A percentile compares a stretch with the other conserved stretches of the same genome.
Evolutionary conservation across 2,113 vertebrate genomes (phyloP).

Genomic region (Pollachius pollachius): DNA sequence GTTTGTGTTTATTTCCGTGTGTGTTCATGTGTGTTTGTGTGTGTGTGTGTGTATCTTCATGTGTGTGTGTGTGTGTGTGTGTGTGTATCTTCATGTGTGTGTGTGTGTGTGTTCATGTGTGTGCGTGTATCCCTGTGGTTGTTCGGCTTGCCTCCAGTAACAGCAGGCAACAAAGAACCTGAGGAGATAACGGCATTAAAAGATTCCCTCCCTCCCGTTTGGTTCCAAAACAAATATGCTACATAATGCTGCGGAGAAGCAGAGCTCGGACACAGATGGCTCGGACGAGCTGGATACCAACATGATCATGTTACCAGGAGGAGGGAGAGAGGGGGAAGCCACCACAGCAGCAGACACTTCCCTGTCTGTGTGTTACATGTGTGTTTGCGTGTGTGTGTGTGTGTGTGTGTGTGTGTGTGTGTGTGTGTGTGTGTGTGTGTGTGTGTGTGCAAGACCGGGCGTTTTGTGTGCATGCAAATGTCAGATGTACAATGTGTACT

Average conservation of each 20-base stretch:
- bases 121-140: not conserved
- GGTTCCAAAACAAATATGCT: slow-evolving; percentile 36
- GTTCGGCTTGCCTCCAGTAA: not conserved
- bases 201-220: slow-evolving; percentile 19
- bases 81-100: not conserved
- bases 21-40: not conserved
- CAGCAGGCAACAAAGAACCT: slow-evolving; percentile 26
- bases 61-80: slow-evolving; percentile 6
- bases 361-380: too few relatives aligned
- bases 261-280: not conserved
- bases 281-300: not conserved
- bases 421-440: not conserved
- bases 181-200: slow-evolving; percentile 32
- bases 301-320: not conserved
- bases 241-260: slow-evolving; percentile 10
- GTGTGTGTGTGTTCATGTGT: not conserved
- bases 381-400: not conserved
- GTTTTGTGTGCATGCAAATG: not conserved
- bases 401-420: not conserved
- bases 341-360: not conserved
- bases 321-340: not conserved
- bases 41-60: slow-evolving; percentile 20
- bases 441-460: not conserved
- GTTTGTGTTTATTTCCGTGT: too few relatives aligned
- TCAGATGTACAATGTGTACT: slow-evolving; percentile 24